A percentile compares a stretch with the other conserved stretches of the same genome.
Conservation (phyloP, 1,140 invertebrate species). For the Drosophila sturtevanti region DNA sequence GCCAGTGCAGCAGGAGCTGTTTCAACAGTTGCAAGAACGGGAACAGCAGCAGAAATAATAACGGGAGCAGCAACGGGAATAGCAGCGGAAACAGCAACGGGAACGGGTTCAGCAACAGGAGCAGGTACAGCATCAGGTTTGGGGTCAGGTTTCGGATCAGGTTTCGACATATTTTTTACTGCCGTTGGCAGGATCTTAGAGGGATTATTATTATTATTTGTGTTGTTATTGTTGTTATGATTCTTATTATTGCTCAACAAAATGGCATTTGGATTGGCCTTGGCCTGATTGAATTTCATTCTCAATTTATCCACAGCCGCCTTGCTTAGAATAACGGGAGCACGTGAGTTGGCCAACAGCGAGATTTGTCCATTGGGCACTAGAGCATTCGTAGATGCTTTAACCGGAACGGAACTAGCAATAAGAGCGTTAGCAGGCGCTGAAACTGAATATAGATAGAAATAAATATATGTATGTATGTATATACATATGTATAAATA, state of each 20-base stretch:
- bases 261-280: slow-evolving; percentile 45
- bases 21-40: background rate
- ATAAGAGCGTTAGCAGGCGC: background rate
- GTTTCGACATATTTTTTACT: slow-evolving; percentile 21
- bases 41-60: no score
- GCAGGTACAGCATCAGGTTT: slow-evolving; percentile 9
- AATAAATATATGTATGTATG: background rate
- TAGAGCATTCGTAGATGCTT: slow-evolving; percentile 15
- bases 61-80: no score
- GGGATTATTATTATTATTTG: slow-evolving; percentile 20
- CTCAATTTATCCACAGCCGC: slow-evolving; percentile 61
- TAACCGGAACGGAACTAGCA: background rate
- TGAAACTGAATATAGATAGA: slow-evolving; percentile 17
- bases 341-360: slow-evolving; percentile 45
- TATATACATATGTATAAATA: background rate
- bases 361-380: slow-evolving; percentile 39
- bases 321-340: slow-evolving; percentile 62
- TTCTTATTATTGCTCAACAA: slow-evolving; percentile 30
- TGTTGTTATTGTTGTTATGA: slow-evolving; percentile 17
- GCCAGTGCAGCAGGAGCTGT: background rate
- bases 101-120: background rate
- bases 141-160: slow-evolving; percentile 5
- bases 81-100: background rate
- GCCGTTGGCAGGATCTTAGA: slow-evolving; percentile 14
- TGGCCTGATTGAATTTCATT: slow-evolving; percentile 57